Percentiles rank a stretch among this genome's conserved stretches.
Conservation (phyloP, 2,888 invertebrate species). For the Ceriagrion tenellum region DNA sequence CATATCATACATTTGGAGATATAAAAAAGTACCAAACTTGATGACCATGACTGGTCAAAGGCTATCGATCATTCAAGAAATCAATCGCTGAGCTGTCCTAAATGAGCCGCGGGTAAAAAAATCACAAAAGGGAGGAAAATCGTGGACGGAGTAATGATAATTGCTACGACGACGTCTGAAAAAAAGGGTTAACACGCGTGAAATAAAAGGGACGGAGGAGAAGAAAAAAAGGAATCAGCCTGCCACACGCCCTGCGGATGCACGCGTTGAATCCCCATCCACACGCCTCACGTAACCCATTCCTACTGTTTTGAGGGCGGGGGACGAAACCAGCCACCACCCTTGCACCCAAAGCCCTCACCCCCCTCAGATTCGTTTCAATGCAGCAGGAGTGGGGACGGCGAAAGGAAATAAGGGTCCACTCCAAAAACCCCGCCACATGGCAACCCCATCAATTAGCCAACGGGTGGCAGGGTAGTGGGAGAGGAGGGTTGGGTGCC, state of each 20-base stretch:
- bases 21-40: not conserved
- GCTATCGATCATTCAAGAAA: not conserved
- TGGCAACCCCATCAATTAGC: slow-evolving; percentile 62
- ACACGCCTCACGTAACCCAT: not conserved
- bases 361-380: slow-evolving; percentile 47
- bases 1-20: not conserved
- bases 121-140: not conserved
- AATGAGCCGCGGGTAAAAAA: not conserved
- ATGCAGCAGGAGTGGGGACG: not conserved
- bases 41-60: not conserved
- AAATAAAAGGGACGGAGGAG: not conserved
- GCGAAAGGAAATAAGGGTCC: not conserved
- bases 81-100: not conserved
- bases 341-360: not conserved
- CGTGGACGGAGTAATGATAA: not conserved
- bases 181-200: not conserved
- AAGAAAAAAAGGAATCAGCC: not conserved
- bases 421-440: slow-evolving; percentile 51
- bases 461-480: slow-evolving; percentile 44
- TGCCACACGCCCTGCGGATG: not conserved
- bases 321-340: not conserved
- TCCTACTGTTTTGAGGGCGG: not conserved
- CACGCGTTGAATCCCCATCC: not conserved
- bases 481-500: not conserved
- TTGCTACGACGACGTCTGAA: not conserved